A percentile compares a stretch with the other conserved stretches of the same genome.
These are phyloP conservation scores for Drosophila peninsularis DNA, from an alignment of 2,888 invertebrate genomes.

Conservation along the genomic window DNA sequence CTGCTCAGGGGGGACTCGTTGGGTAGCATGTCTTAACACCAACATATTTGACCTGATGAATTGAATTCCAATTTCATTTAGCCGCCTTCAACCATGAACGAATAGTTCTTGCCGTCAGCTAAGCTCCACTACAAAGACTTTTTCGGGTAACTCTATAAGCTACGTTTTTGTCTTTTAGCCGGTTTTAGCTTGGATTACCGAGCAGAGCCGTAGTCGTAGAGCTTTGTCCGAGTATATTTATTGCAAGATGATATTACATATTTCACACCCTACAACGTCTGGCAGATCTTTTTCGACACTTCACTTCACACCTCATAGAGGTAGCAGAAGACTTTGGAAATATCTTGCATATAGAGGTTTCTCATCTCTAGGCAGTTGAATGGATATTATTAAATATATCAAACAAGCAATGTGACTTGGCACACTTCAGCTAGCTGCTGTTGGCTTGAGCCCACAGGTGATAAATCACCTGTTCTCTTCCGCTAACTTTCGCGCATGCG, in stretches of 20 bases:
- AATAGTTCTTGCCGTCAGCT: neutral
- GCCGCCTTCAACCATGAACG: neutral
- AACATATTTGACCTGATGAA: too few species aligned
- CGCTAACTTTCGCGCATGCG: conserved; percentile 55
- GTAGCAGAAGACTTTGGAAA: neutral
- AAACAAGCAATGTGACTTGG: neutral
- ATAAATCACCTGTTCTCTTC: conserved; percentile 39
- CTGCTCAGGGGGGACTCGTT: too few species aligned
- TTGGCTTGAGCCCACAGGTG: conserved; percentile 27
- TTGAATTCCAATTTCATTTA: neutral
- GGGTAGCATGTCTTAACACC: too few species aligned
- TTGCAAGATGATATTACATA: conserved; percentile 8
- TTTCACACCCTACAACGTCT: conserved; percentile 1
- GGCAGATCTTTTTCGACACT: conserved; percentile 1
- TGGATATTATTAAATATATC: neutral
- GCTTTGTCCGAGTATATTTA: neutral
- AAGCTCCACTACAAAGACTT: too few species aligned
- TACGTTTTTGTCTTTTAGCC: neutral
- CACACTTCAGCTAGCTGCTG: conserved; percentile 20
- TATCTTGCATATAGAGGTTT: neutral
- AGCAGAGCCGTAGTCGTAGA: conserved; percentile 1
- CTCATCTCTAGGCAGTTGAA: neutral
- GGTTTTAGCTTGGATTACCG: conserved; percentile 31
- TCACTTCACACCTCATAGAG: neutral
- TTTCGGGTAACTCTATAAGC: conserved; percentile 1